Evolutionary conservation across 2,113 vertebrate genomes (phyloP), one percentile per base, ranked within the genome.

Genomic region (Myotis brandtii): DNA sequence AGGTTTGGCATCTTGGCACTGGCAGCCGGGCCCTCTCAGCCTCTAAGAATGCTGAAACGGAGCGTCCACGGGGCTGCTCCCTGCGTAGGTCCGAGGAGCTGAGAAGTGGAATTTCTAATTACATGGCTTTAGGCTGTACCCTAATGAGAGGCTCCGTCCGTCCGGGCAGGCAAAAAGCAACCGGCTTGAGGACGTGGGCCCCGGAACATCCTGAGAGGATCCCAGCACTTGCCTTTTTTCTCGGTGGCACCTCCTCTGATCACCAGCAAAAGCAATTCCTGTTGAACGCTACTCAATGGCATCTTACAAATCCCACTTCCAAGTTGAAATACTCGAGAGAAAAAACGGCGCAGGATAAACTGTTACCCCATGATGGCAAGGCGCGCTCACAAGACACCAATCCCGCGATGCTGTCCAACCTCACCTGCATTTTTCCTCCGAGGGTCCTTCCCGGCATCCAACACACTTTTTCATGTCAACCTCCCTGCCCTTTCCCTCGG

Each of bases 61-160:
- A 93, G 96, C 30, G 2, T 79, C 97, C 96, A 83, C 46, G 37
- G 95, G 97, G 97, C 97, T 96, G 94, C 69, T 95, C 82, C 94
- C 94, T 95, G 97, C 81, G 91, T 81, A 92, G 97, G 96, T 95
- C 97, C 76, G 73, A 56, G 23, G 86, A 97, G 75, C 96, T 80
- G 96, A 86, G 96, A 98, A 97, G 93, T 95, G 95, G 83, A 97
- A 96, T 97, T 98, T 97, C 97, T 98, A 98, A 98, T 98, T 98
- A 98, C 97, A 95, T 50, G 96, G 95, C 95, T 96, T 97, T 95
- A 89, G 96, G 95, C 95, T 96, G 98, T 91, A 92, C 81, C 34
- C 18, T 98, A 98, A 98, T 98, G 97, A 98, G 92, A 98, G 97
- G 97, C 97, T 98, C 80, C 89, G 91, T 98, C 80, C 89, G 91